Evolutionary conservation across 2,113 vertebrate species (phyloP).

Genomic region (Lathamus discolor): DNA sequence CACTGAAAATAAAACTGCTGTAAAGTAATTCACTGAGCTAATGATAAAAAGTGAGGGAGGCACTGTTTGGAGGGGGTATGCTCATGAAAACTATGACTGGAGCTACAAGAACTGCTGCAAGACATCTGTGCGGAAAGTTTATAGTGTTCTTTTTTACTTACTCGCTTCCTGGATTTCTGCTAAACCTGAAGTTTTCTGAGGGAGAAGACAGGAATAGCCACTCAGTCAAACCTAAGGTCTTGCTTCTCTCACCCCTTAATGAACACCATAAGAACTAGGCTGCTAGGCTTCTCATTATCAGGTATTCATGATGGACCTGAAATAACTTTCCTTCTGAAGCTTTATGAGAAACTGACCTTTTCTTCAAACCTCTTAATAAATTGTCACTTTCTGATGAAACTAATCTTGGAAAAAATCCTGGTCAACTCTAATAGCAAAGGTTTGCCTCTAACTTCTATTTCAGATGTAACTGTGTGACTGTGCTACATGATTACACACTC

Average conservation of each 20-base stretch:
- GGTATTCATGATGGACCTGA: background rate
- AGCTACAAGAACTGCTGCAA: background rate
- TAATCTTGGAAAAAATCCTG: background rate
- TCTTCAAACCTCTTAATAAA: background rate
- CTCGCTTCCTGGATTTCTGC: background rate
- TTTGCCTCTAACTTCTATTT: background rate
- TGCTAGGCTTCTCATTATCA: constrained; percentile 13
- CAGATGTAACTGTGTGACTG: rapidly evolving
- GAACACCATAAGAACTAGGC: background rate
- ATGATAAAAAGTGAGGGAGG: background rate
- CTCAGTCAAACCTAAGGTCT: background rate
- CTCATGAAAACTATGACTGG: background rate
- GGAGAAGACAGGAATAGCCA: background rate
- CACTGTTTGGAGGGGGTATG: background rate
- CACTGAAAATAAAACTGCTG: background rate
- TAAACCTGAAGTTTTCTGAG: background rate
- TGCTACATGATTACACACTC: no score
- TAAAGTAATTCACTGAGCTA: background rate
- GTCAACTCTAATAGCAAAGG: background rate
- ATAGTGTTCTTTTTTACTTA: background rate
- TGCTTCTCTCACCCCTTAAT: background rate
- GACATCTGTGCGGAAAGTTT: background rate
- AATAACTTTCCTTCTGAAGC: background rate
- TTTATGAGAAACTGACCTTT: constrained; percentile 39
- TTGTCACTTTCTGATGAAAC: constrained; percentile 1